Percentiles rank a stretch among this genome's conserved stretches.
phyloP scores from a whole-genome alignment of 53 echinoderm and acorn worm species.

The Glandiceps talaboti region DNA sequence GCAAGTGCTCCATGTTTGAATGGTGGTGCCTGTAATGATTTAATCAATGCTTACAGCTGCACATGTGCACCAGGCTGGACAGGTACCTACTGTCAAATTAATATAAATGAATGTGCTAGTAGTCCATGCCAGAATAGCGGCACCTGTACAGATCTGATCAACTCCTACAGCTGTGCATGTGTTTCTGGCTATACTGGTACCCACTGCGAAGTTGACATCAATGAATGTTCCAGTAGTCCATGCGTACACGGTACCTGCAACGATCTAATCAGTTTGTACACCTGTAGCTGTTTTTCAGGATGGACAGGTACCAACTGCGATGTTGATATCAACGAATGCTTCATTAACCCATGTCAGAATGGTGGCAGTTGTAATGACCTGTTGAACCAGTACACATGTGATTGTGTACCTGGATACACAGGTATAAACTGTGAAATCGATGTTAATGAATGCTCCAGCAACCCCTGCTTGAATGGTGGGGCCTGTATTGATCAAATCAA shows the following conservation, averaged over 20 bases:
- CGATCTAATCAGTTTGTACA: slow-evolving; percentile 24
- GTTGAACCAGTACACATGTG: background rate
- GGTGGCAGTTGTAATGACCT: background rate
- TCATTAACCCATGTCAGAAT: background rate
- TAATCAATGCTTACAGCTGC: slow-evolving; percentile 26
- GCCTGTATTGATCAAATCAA: background rate
- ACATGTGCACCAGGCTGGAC: slow-evolving; percentile 27
- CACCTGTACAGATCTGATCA: slow-evolving; percentile 28
- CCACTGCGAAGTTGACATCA: slow-evolving; percentile 35
- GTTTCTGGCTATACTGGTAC: slow-evolving; percentile 32
- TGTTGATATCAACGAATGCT: slow-evolving; percentile 30
- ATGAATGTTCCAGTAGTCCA: slow-evolving; percentile 46
- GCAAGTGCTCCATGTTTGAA: slow-evolving; percentile 32
- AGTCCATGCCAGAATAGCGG: slow-evolving; percentile 40
- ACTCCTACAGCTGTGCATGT: slow-evolving; percentile 34
- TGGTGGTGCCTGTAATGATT: slow-evolving; percentile 35
- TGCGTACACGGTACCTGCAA: slow-evolving; percentile 48
- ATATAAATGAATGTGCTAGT: slow-evolving; percentile 44
- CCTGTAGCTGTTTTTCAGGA: slow-evolving; percentile 31
- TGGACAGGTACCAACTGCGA: slow-evolving; percentile 29
- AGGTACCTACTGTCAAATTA: slow-evolving; percentile 33
- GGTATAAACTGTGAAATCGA: background rate
- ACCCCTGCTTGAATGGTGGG: background rate
- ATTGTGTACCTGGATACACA: background rate
- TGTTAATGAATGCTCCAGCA: background rate